These are phyloP conservation scores for Drosophila aldrichi DNA, from an alignment of 2,888 invertebrate genomes.

Conservation along the genomic window DNA sequence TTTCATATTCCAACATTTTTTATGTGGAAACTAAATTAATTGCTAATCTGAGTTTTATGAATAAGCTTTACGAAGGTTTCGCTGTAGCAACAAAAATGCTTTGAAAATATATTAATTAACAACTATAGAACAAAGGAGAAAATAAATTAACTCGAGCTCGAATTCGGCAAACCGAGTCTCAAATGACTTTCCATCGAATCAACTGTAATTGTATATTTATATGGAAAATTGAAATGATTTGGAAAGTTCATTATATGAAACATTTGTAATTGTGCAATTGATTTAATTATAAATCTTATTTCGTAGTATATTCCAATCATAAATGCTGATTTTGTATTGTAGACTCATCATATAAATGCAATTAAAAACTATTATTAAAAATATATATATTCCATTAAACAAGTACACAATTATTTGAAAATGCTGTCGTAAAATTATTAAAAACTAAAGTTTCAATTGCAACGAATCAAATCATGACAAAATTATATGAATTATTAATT, in stretches of 20 bases:
- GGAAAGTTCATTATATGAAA: constrained; percentile 28
- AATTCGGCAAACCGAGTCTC: constrained; percentile 32
- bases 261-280: constrained; percentile 38
- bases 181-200: constrained; percentile 24
- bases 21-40: constrained; percentile 22
- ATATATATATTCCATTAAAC: constrained; percentile 14
- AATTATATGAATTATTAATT: constrained; percentile 41
- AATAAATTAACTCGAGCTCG: background rate
- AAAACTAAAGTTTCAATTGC: constrained; percentile 56
- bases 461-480: constrained; percentile 54
- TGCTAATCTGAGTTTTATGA: constrained; percentile 41
- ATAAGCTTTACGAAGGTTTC: constrained; percentile 82
- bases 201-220: background rate
- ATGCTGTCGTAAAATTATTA: constrained; percentile 8
- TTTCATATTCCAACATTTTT: constrained; percentile 25
- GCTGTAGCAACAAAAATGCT: constrained; percentile 67
- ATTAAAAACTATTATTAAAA: constrained; percentile 50
- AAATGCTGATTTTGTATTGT: constrained; percentile 57
- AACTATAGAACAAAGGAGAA: constrained; percentile 3
- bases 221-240: constrained; percentile 7
- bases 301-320: constrained; percentile 48
- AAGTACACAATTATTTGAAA: constrained; percentile 22
- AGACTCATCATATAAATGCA: constrained; percentile 44
- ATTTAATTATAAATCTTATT: constrained; percentile 40
- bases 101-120: constrained; percentile 33